Percentiles rank a stretch among this genome's conserved stretches.
phyloP scores from a whole-genome alignment of 2,113 vertebrate species.

The Xiphophorus couchianus region DNA sequence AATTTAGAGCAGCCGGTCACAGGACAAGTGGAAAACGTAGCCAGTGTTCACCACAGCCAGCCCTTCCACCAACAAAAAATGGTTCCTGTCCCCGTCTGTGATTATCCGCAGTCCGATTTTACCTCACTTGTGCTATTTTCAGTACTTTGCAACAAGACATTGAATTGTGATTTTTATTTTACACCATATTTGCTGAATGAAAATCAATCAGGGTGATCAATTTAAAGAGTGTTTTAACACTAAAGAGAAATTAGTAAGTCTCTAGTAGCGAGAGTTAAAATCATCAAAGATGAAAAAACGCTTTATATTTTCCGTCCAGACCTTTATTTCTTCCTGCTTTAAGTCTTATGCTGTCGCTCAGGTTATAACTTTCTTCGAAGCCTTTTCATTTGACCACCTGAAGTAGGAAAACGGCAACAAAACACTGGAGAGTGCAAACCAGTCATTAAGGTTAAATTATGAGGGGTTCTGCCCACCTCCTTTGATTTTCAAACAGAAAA shows the following conservation, averaged over 20 bases:
- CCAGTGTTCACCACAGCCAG: conserved; percentile 10
- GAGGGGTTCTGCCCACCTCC: background rate
- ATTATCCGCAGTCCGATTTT: background rate
- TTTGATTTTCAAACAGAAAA: conserved; percentile 16
- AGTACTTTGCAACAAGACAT: background rate
- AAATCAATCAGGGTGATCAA: background rate
- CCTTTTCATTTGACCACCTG: background rate
- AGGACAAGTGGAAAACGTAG: conserved; percentile 37
- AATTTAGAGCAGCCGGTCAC: background rate
- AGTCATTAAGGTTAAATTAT: background rate
- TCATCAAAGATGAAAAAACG: background rate
- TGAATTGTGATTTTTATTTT: background rate
- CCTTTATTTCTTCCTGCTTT: background rate
- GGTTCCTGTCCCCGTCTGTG: background rate
- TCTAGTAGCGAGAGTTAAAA: background rate
- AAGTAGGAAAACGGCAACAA: background rate
- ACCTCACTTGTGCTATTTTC: conserved; percentile 11
- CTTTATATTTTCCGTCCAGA: conserved; percentile 17
- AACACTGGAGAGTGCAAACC: background rate
- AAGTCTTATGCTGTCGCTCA: background rate
- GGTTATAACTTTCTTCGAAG: background rate
- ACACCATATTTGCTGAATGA: background rate
- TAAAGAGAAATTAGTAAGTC: background rate
- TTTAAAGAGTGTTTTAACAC: background rate
- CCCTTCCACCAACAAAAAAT: background rate